phyloP scores from a whole-genome alignment of 2,888 invertebrate genomes.

The Dolomedes plantarius region DNA sequence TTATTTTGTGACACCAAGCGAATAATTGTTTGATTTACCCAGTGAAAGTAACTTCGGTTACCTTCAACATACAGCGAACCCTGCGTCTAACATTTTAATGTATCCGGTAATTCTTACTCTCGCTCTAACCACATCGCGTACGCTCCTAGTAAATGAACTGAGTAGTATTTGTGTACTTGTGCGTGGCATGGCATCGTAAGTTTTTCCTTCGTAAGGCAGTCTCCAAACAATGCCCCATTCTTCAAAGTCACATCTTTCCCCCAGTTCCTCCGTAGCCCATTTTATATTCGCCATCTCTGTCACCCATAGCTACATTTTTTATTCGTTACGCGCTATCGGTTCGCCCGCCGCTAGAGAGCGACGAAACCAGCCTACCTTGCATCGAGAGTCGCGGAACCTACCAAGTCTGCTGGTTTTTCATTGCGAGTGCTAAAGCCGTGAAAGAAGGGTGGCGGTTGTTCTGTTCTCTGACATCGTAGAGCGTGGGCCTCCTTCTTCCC shows the following conservation, averaged over 20 bases:
- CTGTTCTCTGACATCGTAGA: neutral
- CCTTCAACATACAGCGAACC: too few relatives aligned
- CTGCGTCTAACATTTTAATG: too few relatives aligned
- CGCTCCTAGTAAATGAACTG: neutral
- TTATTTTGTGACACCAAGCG: too few relatives aligned
- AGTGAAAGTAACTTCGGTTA: too few relatives aligned
- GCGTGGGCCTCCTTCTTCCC: slow-evolving; percentile 1
- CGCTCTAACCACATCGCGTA: too few relatives aligned
- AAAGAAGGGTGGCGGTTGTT: neutral
- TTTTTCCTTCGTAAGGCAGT: neutral
- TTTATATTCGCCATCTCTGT: neutral
- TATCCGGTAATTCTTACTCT: too few relatives aligned
- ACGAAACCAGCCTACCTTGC: neutral
- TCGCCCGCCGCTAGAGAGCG: neutral
- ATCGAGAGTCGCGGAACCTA: neutral
- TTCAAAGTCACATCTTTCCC: neutral
- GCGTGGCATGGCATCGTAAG: neutral
- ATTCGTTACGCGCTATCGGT: neutral
- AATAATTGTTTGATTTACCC: too few relatives aligned
- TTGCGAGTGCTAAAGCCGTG: neutral
- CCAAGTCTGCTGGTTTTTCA: neutral
- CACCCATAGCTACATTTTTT: slow-evolving; percentile 14
- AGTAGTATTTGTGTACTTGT: neutral
- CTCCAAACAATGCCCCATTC: neutral
- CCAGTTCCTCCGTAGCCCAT: neutral